Evolutionary conservation across 2,888 invertebrate genomes (phyloP).

Genomic region (Limulus polyphemus): DNA sequence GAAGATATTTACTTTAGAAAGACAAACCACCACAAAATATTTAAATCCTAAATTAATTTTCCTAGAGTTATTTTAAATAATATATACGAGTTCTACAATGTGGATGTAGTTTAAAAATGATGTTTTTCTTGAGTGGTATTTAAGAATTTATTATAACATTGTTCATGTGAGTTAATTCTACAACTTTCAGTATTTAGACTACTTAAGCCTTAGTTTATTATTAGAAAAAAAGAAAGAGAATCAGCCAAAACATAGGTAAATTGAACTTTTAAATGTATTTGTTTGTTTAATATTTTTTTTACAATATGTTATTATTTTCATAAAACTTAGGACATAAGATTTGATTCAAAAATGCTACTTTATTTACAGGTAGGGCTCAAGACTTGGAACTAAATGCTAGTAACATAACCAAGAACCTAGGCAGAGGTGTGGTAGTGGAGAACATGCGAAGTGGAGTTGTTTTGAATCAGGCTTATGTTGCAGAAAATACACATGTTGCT

Average conservation of each 20-base stretch:
- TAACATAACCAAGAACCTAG: constrained; percentile 73
- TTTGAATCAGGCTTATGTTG: constrained; percentile 65
- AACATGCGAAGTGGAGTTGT: constrained; percentile 80
- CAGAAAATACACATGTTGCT: constrained; percentile 75
- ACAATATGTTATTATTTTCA: background rate
- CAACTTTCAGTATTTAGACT: background rate
- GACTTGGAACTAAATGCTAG: constrained; percentile 79
- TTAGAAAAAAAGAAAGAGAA: background rate
- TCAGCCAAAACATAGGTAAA: background rate
- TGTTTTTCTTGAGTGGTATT: too few relatives aligned
- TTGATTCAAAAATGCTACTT: background rate
- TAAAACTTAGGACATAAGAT: background rate
- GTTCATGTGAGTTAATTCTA: background rate
- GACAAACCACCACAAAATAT: too few relatives aligned
- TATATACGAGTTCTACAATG: too few relatives aligned
- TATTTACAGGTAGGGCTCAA: constrained; percentile 49
- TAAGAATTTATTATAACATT: too few relatives aligned
- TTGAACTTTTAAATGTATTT: background rate
- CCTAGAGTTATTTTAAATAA: too few relatives aligned
- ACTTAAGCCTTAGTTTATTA: background rate
- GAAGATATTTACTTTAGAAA: too few relatives aligned
- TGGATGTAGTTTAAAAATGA: too few relatives aligned
- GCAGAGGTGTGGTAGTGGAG: constrained; percentile 86
- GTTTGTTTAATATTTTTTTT: background rate
- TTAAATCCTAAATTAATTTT: too few relatives aligned